Base-by-base conservation (phyloP, 2,888 invertebrate species). In the Hypena proboscidalis region DNA sequence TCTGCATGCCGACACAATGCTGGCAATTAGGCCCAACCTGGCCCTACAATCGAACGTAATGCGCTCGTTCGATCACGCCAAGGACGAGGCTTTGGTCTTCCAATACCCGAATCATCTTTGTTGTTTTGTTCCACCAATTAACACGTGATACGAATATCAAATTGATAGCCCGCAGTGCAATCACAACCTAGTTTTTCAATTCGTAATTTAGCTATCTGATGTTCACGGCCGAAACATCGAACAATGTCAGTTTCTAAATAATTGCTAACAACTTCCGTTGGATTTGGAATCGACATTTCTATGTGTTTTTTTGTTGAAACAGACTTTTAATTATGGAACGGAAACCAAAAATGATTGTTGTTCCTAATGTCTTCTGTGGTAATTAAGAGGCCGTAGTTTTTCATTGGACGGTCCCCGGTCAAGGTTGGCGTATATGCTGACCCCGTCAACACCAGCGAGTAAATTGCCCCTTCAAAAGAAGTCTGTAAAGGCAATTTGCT, bases 1-100 rank as follows among this genome's bases (percentile, higher is more conserved):
- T 91, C 90, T 90, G 91, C 91, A 91, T 91, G 91, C 88, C 87
- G 84, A 82, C 89, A 91, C 91, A 91, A 91, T 91, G 91, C 89
- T 80, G 89, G 88, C 91, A 91, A 91, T 91, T 91, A 91, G 91
- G 87, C 83, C 84, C 76, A 74, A 82, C 80, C 77, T 70, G 82
- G 83, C 70, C 87, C 88, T 85, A 90, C 90, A 89, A 90, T 90
- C 90, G 88, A 84, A 85, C 80, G 82, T 90, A 89, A 90, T 90
- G 87, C 80, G 77, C 81, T 81, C 79, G 85, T 83, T 86, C 87
- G 85, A 81, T 84, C 81, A 80, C 80, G 74, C 62, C 76, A 71
- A 69, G 63, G 56, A 67, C 63, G 63, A 66, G 41, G 69, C 60
- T 62, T 68, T 51, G 45, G 29, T 60, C 64, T 64, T 58, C 39